Base-by-base conservation (phyloP, 2,888 invertebrate genomes). In the Caenorhabditis angaria region DNA sequence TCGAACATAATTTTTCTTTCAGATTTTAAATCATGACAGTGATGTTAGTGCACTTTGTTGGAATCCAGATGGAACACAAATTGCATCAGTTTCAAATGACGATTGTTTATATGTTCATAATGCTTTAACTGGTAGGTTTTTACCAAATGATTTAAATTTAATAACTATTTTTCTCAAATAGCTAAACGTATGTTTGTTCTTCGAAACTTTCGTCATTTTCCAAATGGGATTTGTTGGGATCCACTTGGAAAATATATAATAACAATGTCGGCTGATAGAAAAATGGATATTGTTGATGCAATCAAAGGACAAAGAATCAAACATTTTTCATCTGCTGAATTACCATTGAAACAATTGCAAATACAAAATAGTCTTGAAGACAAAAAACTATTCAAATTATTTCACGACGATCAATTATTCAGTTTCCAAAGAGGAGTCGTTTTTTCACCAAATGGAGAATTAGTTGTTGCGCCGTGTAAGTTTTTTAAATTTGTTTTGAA, bases 351-450 rank as follows among this genome's bases (percentile, higher is more conserved):
- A 4, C 25, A 29, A 6, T 29, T 65, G n/a, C 20, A 55, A 1
- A 58, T 50, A 22, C 64, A 61, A 27, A 54, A 54, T 24, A 12
- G 54, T 27, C 54, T 27, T 5, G 27, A 25, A 8, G 18, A 73
- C 32, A 57, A 64, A 32, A 76, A 71, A 84, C 48, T 56, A 12
- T 85, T 83, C 66, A 79, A 93, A 41, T 90, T 94, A 54, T 96
- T 93, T 88, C 93, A 94, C 83, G 95, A 96, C 83, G 95, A 95
- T 88, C 95, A 95, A 0, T 90, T 95, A 77, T 94, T 94, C 88
- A 94, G 97, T 0, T 99, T 94, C 89, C 96, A 94, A 87, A 91
- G 99, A 51, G 91, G 97, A 41, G 88, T 97, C 28, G 91, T 92
- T 55, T 99, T 95, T 87, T 93, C 94, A 27, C 94, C 95, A 0